Evolutionary conservation across 2,797 vertebrate species (phyloP).

Genomic region (Channallabes apus): DNA sequence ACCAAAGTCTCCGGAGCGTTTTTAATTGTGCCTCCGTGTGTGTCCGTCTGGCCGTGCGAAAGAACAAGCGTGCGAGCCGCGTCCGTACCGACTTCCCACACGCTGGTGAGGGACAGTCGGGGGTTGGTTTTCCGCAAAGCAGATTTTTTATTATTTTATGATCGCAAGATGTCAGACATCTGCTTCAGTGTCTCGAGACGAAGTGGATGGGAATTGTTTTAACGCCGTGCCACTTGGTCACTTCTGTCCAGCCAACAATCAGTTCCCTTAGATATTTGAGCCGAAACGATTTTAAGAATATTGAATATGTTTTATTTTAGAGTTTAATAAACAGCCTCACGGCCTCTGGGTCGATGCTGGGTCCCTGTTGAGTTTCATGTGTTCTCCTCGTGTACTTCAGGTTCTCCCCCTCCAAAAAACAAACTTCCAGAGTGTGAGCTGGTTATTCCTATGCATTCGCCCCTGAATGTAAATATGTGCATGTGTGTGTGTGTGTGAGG

Average conservation of each 20-base stretch:
- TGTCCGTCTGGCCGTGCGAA: constrained; percentile 29
- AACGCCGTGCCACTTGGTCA: not conserved
- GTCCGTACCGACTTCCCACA: constrained; percentile 45
- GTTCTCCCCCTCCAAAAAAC: not conserved
- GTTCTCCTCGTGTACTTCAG: not conserved
- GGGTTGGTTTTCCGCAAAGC: constrained; percentile 49
- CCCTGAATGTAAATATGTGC: not conserved
- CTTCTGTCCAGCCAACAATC: not conserved
- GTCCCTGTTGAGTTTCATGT: not conserved
- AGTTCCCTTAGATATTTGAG: not conserved
- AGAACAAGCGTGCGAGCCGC: constrained; percentile 26
- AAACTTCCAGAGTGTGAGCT: not conserved
- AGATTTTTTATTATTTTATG: constrained; percentile 59
- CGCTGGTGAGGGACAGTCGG: constrained; percentile 49
- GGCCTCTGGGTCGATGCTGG: not conserved
- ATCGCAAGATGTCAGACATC: constrained; percentile 72
- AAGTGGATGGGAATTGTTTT: not conserved
- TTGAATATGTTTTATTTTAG: not conserved
- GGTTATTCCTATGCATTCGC: not conserved
- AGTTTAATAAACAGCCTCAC: not conserved
- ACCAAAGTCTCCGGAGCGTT: constrained; percentile 64
- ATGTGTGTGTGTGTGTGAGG: not conserved
- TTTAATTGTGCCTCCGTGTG: constrained; percentile 67
- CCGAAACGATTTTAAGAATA: not conserved
- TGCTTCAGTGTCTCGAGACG: constrained; percentile 52